A percentile compares a stretch with the other conserved stretches of the same genome.
phyloP scores from a whole-genome alignment of 1,140 invertebrate genomes.

The Nylanderia fulva region DNA sequence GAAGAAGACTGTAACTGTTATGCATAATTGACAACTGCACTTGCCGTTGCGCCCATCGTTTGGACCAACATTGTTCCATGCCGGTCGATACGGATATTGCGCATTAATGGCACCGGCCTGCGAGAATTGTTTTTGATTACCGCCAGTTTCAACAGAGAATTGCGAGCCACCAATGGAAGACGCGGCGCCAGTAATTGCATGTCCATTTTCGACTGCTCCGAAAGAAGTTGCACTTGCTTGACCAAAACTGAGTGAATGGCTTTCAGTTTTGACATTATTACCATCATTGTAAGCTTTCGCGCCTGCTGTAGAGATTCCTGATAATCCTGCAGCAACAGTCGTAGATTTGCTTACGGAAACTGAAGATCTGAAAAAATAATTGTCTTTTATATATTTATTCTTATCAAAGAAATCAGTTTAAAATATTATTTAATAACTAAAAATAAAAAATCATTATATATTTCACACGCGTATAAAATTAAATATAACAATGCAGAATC shows the following conservation, averaged over 20 bases:
- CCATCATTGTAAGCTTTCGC: slow-evolving; percentile 41
- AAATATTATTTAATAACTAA: neutral
- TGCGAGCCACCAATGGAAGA: slow-evolving; percentile 76
- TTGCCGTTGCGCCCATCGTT: slow-evolving; percentile 67
- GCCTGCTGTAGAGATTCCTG: slow-evolving; percentile 44
- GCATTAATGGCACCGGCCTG: slow-evolving; percentile 23
- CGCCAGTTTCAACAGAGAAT: slow-evolving; percentile 73
- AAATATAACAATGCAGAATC: no score
- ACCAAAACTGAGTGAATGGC: slow-evolving; percentile 76
- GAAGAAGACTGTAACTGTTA: neutral
- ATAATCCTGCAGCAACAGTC: slow-evolving; percentile 78
- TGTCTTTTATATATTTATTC: neutral
- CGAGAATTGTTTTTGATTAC: slow-evolving; percentile 64
- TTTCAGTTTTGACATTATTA: slow-evolving; percentile 70
- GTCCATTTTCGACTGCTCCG: slow-evolving; percentile 77
- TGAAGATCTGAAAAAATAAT: slow-evolving; percentile 50
- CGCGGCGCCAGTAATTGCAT: slow-evolving; percentile 77
- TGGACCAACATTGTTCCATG: slow-evolving; percentile 75
- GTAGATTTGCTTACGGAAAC: slow-evolving; percentile 80
- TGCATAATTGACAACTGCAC: neutral
- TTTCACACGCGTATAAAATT: no score
- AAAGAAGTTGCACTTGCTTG: slow-evolving; percentile 78
- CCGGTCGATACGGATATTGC: slow-evolving; percentile 58
- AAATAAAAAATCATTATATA: slow-evolving; percentile 5
- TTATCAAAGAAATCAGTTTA: neutral